These are phyloP conservation scores for Barnardius zonarius DNA, from an alignment of 2,113 vertebrate species.

Conservation along the genomic window DNA sequence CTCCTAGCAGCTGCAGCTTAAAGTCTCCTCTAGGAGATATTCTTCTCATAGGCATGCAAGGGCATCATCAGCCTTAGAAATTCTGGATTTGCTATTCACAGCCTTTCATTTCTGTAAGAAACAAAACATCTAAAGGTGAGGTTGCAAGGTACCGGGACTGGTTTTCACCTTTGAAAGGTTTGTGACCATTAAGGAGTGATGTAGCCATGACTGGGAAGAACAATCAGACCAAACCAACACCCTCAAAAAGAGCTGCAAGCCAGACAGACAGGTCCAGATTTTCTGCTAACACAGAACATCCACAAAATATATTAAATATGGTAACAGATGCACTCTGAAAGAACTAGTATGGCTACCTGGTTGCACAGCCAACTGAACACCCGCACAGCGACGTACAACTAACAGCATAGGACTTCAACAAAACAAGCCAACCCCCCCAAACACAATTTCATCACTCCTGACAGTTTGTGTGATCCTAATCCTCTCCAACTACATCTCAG, in stretches of 20 bases:
- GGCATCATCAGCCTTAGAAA: neutral
- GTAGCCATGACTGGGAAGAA: neutral
- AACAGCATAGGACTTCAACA: neutral
- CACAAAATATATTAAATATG: neutral
- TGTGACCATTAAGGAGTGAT: neutral
- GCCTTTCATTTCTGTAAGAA: neutral
- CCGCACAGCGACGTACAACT: neutral
- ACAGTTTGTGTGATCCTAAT: neutral
- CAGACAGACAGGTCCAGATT: neutral
- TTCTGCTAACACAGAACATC: neutral
- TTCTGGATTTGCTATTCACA: constrained; percentile 12
- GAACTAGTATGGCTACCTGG: neutral
- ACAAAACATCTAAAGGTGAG: neutral
- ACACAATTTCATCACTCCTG: neutral
- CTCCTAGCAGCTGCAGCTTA: neutral
- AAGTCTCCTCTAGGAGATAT: neutral
- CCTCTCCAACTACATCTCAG: neutral
- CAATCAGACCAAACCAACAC: neutral
- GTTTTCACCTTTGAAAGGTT: neutral
- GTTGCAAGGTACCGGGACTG: neutral
- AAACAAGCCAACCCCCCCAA: neutral
- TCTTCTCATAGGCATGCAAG: neutral
- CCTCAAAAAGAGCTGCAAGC: neutral
- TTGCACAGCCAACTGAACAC: neutral
- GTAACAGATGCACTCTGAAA: neutral